These are phyloP conservation scores for Poeciliopsis turrubarensis DNA, from an alignment of 2,113 vertebrate species.

Conservation along the genomic window DNA sequence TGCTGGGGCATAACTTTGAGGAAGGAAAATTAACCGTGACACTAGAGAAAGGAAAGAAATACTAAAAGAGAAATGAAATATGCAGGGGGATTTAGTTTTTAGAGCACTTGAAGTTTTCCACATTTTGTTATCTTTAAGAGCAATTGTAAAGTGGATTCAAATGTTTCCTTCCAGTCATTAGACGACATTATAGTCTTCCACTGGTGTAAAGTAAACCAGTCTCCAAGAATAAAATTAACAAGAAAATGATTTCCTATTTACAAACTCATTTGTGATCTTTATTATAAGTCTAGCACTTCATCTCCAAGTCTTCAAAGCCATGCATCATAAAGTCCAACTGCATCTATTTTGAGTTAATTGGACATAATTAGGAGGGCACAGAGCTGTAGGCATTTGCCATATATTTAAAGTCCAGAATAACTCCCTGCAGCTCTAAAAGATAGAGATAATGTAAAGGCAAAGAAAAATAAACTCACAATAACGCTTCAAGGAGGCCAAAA, in stretches of 20 bases:
- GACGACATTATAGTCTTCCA: not conserved
- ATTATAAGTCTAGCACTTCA: not conserved
- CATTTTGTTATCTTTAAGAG: conserved; percentile 4
- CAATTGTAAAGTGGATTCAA: not conserved
- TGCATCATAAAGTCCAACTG: not conserved
- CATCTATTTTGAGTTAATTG: not conserved
- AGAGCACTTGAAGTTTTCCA: conserved; percentile 1
- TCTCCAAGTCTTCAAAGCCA: not conserved
- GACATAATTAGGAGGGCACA: not conserved
- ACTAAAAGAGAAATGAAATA: conserved; percentile 6
- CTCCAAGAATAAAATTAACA: not conserved
- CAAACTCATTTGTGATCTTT: not conserved
- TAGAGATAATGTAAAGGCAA: not conserved
- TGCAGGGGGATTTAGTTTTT: not conserved
- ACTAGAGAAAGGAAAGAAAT: conserved; percentile 1
- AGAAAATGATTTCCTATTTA: not conserved
- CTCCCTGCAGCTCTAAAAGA: not conserved
- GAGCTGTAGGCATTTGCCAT: not conserved
- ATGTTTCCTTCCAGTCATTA: not conserved
- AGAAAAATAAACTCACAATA: too few species aligned
- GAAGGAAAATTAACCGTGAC: conserved; percentile 24
- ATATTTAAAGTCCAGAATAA: not conserved
- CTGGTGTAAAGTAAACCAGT: not conserved
- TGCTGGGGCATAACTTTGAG: conserved; percentile 7
- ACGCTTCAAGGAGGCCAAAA: not conserved